These are phyloP conservation scores for Tanytarsus gracilentus DNA, from an alignment of 2,888 invertebrate species.

Conservation along the genomic window DNA sequence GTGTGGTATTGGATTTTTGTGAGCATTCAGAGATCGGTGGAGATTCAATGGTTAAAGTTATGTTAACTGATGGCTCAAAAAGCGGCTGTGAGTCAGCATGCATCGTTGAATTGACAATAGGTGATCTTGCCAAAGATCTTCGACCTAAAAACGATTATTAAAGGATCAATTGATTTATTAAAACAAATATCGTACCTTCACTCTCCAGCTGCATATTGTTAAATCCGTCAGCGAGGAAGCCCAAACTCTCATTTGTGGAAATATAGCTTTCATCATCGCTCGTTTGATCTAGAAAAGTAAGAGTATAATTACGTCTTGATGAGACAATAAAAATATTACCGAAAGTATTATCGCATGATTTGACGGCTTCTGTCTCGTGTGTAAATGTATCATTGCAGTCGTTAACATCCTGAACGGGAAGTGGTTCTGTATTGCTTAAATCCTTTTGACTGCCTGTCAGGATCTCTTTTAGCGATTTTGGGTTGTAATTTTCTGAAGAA, in stretches of 20 bases:
- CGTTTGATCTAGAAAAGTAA: not conserved
- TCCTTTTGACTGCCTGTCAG: too few species aligned
- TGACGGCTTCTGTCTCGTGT: too few species aligned
- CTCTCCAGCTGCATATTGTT: not conserved
- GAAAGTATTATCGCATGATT: too few species aligned
- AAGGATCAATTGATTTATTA: not conserved
- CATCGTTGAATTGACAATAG: too few species aligned
- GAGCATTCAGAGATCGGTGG: too few species aligned
- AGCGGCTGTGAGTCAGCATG: constrained; percentile 38
- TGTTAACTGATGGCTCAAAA: not conserved
- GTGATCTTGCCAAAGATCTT: not conserved
- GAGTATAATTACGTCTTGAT: not conserved
- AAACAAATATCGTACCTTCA: not conserved
- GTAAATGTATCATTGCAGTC: too few species aligned
- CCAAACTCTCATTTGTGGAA: not conserved
- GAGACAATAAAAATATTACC: too few species aligned
- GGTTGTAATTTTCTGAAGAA: constrained; percentile 11
- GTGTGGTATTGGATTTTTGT: too few species aligned
- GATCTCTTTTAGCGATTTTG: constrained; percentile 14
- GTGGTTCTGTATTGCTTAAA: too few species aligned
- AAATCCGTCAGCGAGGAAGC: not conserved
- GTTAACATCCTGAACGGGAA: too few species aligned
- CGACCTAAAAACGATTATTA: not conserved
- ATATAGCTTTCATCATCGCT: not conserved
- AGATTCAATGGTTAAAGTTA: not conserved